These are phyloP conservation scores for Tetranychus truncatus DNA, from an alignment of 2,888 invertebrate genomes.

Conservation along the genomic window DNA sequence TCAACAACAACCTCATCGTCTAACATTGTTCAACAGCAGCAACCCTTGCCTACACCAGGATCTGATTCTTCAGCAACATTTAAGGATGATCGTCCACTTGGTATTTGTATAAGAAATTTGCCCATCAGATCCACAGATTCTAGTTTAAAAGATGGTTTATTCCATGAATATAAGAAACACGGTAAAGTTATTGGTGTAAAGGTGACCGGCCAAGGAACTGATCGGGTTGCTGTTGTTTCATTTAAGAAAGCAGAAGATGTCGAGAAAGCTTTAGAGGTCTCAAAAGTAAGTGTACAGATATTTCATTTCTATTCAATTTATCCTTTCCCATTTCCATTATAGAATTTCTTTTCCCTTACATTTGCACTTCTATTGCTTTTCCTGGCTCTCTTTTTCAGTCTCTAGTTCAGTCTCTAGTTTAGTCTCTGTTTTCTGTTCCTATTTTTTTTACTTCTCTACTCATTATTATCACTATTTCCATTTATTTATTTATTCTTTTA, in stretches of 20 bases:
- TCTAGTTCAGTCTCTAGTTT: not conserved
- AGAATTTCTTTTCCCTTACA: not conserved
- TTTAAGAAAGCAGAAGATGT: constrained; percentile 95
- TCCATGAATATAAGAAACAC: constrained; percentile 96
- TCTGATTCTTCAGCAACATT: constrained; percentile 19
- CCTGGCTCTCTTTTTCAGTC: not conserved
- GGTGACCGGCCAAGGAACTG: constrained; percentile 73
- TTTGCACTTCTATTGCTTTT: not conserved
- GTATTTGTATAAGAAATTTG: constrained; percentile 74
- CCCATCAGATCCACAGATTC: constrained; percentile 72
- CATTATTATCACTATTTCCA: not conserved
- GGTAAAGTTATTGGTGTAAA: constrained; percentile 91
- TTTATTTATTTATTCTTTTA: not conserved
- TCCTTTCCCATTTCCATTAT: not conserved
- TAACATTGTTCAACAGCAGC: not conserved
- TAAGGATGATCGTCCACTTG: constrained; percentile 41
- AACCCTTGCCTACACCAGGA: constrained; percentile 10
- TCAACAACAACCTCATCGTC: constrained; percentile 26
- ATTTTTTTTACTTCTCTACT: not conserved
- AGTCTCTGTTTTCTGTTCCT: not conserved
- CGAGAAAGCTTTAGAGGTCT: constrained; percentile 81
- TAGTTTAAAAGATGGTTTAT: constrained; percentile 86
- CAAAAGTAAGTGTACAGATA: constrained; percentile 40
- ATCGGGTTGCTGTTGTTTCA: constrained; percentile 79
- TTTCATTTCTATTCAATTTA: not conserved